Percentiles rank a stretch among this genome's conserved stretches.
Evolutionary conservation across 2,888 invertebrate species (phyloP).

Genomic region (Pachycephus smyrnensis): DNA sequence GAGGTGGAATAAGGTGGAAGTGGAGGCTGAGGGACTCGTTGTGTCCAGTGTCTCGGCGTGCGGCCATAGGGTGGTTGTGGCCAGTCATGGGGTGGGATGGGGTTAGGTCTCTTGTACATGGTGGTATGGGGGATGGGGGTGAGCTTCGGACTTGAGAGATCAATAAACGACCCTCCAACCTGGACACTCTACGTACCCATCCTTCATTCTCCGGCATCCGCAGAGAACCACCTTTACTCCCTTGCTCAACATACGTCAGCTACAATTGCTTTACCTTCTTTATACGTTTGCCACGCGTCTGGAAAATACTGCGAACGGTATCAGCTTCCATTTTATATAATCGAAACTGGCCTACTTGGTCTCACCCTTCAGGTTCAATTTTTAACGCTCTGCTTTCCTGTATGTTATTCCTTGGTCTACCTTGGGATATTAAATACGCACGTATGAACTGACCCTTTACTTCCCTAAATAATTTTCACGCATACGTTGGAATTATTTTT

Average conservation of each 20-base stretch:
- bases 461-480: not conserved
- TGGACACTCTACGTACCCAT: conserved; percentile 54
- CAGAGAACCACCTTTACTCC: conserved; percentile 21
- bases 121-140: conserved; percentile 32
- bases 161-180: conserved; percentile 68
- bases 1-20: conserved; percentile 60
- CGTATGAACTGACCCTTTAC: too few species aligned
- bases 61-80: conserved; percentile 61
- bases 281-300: not conserved
- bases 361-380: not conserved
- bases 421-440: not conserved
- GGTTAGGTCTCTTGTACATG: conserved; percentile 61
- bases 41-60: conserved; percentile 64
- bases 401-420: not conserved
- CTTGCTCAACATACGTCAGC: conserved; percentile 20
- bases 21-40: conserved; percentile 48
- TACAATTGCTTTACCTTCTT: conserved; percentile 21
- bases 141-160: conserved; percentile 66
- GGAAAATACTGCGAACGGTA: not conserved
- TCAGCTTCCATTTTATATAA: not conserved
- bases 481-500: not conserved
- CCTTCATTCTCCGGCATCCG: conserved; percentile 27
- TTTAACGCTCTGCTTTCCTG: not conserved
- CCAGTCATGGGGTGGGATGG: conserved; percentile 56
- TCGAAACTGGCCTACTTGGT: not conserved